Evolutionary conservation across 2,797 vertebrate species (phyloP).

Genomic region (Gallinago nigripennis): DNA sequence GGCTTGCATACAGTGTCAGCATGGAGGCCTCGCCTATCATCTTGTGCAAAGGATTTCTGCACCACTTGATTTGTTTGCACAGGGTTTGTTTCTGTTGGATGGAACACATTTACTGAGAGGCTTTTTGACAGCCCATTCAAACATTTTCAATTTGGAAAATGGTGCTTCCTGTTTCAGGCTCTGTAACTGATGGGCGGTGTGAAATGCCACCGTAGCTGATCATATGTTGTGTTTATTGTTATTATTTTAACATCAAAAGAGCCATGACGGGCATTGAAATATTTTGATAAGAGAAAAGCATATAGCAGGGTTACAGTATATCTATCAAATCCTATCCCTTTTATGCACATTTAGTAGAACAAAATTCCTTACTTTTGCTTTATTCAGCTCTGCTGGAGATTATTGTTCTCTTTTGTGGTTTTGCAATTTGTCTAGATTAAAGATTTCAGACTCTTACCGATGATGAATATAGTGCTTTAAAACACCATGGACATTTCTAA

Average conservation of each 20-base stretch:
- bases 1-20: constrained; percentile 82
- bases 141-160: constrained; percentile 79
- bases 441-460: neutral
- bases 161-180: constrained; percentile 75
- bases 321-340: neutral
- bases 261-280: constrained; percentile 26
- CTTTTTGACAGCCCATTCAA: constrained; percentile 85
- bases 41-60: constrained; percentile 83
- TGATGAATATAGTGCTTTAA: neutral
- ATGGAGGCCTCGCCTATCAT: constrained; percentile 82
- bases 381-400: neutral
- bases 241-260: constrained; percentile 66
- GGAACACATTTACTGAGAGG: constrained; percentile 78
- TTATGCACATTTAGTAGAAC: neutral
- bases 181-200: constrained; percentile 68
- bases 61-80: constrained; percentile 86
- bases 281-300: constrained; percentile 57
- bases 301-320: neutral
- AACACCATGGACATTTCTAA: neutral
- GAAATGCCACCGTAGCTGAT: constrained; percentile 68
- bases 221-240: constrained; percentile 57
- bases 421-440: neutral
- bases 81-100: constrained; percentile 85
- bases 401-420: neutral
- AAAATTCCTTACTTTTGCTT: neutral